Conservation (phyloP, 2,888 invertebrate genomes). For the Trissolcus brochymenae region DNA sequence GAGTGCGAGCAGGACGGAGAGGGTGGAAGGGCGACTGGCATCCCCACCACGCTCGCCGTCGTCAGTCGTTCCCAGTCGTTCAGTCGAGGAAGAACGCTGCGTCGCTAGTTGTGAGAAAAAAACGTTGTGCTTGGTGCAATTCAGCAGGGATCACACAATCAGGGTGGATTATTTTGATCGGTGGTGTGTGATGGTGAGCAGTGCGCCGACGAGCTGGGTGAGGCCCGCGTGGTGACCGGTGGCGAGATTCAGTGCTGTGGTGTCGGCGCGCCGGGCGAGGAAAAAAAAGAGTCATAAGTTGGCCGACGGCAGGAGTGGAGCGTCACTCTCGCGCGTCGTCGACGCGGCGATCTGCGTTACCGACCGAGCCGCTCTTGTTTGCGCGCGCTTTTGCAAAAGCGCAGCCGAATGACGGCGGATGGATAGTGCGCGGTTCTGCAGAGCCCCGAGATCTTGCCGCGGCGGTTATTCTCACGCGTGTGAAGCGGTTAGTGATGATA, state of each 20-base stretch:
- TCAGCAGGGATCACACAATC: conserved; percentile 16
- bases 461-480: conserved; percentile 41
- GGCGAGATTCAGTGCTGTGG: conserved; percentile 10
- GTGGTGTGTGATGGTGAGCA: conserved; percentile 36
- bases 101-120: conserved; percentile 9
- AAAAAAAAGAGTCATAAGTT: neutral
- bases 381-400: conserved; percentile 33
- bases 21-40: conserved; percentile 60
- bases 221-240: conserved; percentile 20
- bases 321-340: conserved; percentile 53
- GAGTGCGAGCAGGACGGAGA: conserved; percentile 7
- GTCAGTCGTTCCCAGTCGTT: conserved; percentile 73
- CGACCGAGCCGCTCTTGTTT: conserved; percentile 43
- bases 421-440: conserved; percentile 59
- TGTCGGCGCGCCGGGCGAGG: conserved; percentile 2
- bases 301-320: conserved; percentile 9
- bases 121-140: conserved; percentile 6
- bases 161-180: conserved; percentile 27
- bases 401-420: conserved; percentile 45
- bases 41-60: conserved; percentile 67
- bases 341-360: conserved; percentile 51
- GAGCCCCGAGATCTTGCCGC: conserved; percentile 38
- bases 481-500: conserved; percentile 41
- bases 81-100: conserved; percentile 61
- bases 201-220: conserved; percentile 12